Evolutionary conservation across 2,888 invertebrate species (phyloP).

Genomic region (Harpalus rufipes): DNA sequence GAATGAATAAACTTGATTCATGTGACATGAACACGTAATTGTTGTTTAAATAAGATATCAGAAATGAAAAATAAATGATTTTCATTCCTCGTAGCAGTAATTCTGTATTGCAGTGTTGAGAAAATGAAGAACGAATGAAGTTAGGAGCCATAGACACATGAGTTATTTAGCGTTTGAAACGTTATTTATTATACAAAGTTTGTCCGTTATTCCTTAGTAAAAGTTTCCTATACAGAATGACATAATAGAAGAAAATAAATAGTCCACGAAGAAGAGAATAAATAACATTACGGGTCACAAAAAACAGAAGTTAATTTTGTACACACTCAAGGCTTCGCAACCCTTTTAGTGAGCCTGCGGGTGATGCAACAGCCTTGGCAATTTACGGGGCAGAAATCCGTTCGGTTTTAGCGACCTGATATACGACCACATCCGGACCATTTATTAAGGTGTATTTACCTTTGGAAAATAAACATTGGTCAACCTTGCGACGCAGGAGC

Average conservation of each 20-base stretch:
- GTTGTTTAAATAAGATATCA: neutral
- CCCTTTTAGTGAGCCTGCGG: conserved; percentile 44
- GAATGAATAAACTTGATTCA: neutral
- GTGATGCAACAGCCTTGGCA: conserved; percentile 59
- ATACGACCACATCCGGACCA: conserved; percentile 64
- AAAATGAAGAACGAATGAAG: conserved; percentile 16
- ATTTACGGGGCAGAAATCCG: conserved; percentile 60
- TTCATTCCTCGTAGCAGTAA: neutral
- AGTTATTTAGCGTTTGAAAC: conserved; percentile 27
- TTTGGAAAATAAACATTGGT: conserved; percentile 66
- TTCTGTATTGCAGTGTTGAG: conserved; percentile 1
- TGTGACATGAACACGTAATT: neutral
- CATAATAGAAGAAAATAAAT: conserved; percentile 56
- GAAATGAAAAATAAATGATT: neutral
- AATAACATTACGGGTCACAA: conserved; percentile 60
- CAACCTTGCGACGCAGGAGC: conserved; percentile 13
- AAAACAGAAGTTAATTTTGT: conserved; percentile 63
- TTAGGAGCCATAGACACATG: conserved; percentile 36
- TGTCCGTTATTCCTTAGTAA: conserved; percentile 21
- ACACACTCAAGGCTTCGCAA: conserved; percentile 21
- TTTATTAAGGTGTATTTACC: conserved; percentile 67
- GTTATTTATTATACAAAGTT: conserved; percentile 50
- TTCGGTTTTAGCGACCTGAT: conserved; percentile 63
- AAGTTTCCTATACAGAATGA: conserved; percentile 47
- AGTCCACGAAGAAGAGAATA: conserved; percentile 54